Evolutionary conservation across 2,113 vertebrate genomes (phyloP).

Genomic region (Grus americana): DNA sequence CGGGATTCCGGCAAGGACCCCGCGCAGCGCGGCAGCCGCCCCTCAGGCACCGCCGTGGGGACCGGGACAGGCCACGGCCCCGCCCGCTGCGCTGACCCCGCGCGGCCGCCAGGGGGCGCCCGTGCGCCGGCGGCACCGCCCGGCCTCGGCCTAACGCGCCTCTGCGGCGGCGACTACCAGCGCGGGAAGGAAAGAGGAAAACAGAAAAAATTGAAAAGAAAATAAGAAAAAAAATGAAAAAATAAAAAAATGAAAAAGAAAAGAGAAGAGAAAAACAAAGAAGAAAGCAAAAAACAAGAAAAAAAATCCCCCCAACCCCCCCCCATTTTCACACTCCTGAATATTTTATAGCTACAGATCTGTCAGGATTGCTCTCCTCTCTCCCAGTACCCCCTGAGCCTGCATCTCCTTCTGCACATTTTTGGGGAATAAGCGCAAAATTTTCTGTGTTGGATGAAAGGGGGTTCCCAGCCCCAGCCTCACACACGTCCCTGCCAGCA

Average conservation of each 20-base stretch:
- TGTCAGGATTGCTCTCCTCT: too few species aligned
- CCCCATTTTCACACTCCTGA: background rate
- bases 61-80: too few species aligned
- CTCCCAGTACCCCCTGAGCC: background rate
- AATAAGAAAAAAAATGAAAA: too few species aligned
- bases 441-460: background rate
- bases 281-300: rapidly evolving
- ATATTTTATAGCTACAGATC: background rate
- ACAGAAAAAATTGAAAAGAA: too few species aligned
- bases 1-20: background rate
- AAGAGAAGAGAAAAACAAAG: too few species aligned
- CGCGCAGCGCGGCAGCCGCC: background rate
- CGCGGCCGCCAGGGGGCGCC: background rate
- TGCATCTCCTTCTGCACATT: rapidly evolving
- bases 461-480: rapidly evolving
- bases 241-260: too few species aligned
- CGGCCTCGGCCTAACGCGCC: background rate
- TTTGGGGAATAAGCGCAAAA: background rate
- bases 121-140: background rate
- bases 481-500: rapidly evolving
- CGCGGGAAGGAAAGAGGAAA: too few species aligned
- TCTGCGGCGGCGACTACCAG: too few species aligned
- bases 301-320: background rate
- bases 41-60: background rate
- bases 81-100: background rate